Base-by-base conservation (phyloP, 2,888 invertebrate species). In the Apamea anceps region DNA sequence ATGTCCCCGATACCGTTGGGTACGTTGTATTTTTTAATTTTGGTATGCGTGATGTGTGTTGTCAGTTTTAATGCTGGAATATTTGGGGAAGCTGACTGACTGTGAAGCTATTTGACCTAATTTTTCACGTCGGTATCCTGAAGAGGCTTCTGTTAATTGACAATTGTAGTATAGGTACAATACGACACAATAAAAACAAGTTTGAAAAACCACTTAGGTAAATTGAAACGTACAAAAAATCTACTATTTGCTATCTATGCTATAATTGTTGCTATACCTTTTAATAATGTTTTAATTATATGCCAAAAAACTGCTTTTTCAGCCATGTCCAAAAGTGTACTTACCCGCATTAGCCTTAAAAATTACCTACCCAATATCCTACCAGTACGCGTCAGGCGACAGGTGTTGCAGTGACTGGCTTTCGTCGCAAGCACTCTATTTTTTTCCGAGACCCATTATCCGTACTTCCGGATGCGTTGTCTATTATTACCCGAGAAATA, bases 401-500 rank as follows among this genome's bases (percentile, higher is more conserved):
- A 90, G 90, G 90, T 90, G 90, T 86, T 80, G 72, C 81, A 81
- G 76, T 76, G 85, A 84, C 89, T 86, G 84, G 82, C 82, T 88
- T 81, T 82, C 87, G 79, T 86, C 84, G 81, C 77, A 74, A 77
- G 89, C 88, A 88, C 89, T 89, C 86, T 87, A 86, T 88, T 89
- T 91, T 90, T 91, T 88, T 84, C 83, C 84, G 72, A 75, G 75
- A 81, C 78, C 86, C 89, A 90, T 90, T 88, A 90, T 89, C 85
- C 87, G 82, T 81, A 79, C 87, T 87, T 74, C 84, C 84, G 84
- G 84, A 86, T 90, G 85, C 82, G 86, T 89, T 88, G 86, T 88
- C 89, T 90, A 90, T 89, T 90, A 90, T 89, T 90, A 90, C 87
- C 80, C 79, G 79, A 75, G 83, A 85, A 87, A 85, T 84, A 87